A percentile compares a stretch with the other conserved stretches of the same genome.
These are phyloP conservation scores for Tor tambroides DNA, from an alignment of 2,113 vertebrate genomes.

Conservation along the genomic window DNA sequence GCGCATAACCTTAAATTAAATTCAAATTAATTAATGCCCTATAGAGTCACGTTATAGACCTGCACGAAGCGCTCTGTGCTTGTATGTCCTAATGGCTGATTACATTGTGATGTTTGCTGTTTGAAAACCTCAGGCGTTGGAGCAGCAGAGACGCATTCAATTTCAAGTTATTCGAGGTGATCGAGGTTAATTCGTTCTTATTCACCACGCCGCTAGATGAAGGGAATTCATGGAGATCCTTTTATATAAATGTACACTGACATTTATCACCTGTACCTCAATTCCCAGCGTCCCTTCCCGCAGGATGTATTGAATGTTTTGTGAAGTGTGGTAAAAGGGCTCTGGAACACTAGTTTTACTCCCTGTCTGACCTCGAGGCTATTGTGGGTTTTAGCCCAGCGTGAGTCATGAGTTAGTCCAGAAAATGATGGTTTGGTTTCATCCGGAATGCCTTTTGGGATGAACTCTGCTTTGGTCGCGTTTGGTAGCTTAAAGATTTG, in stretches of 20 bases:
- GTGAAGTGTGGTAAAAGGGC: conserved; percentile 52
- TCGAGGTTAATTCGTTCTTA: conserved; percentile 6
- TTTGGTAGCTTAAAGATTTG: conserved; percentile 21
- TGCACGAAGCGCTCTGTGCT: background rate
- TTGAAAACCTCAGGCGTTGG: conserved; percentile 17
- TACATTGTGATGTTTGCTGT: background rate
- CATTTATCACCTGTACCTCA: conserved; percentile 49
- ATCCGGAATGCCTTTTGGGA: conserved; percentile 17
- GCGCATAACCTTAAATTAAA: background rate
- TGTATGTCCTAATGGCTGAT: background rate
- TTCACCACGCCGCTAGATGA: conserved; percentile 27
- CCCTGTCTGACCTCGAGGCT: conserved; percentile 51
- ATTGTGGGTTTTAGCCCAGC: conserved; percentile 33
- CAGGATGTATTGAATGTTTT: conserved; percentile 50
- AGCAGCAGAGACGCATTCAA: background rate
- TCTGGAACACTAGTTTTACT: conserved; percentile 38
- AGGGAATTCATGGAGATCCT: conserved; percentile 17
- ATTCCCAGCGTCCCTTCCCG: conserved; percentile 20
- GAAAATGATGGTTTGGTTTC: conserved; percentile 14
- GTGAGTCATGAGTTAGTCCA: conserved; percentile 34
- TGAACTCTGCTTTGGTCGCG: conserved; percentile 18
- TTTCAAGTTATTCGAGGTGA: conserved; percentile 29
- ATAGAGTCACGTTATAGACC: background rate
- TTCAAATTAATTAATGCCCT: background rate
- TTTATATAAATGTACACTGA: conserved; percentile 43